Evolutionary conservation across 2,113 vertebrate species (phyloP).

Genomic region (Hippocampus barbouri): DNA sequence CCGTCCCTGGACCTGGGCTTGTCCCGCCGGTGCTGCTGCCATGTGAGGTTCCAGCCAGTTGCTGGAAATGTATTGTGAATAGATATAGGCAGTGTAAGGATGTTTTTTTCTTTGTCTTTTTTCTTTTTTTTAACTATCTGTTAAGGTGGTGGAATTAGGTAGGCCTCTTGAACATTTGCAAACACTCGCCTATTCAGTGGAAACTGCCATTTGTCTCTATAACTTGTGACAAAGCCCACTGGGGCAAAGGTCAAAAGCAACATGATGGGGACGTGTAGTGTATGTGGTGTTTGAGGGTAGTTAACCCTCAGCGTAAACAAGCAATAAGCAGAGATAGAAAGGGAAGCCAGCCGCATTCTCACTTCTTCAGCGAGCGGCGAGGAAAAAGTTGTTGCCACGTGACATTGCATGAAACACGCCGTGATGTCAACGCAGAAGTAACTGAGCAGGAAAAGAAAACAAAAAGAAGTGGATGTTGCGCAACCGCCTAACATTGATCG

Average conservation of each 20-base stretch:
- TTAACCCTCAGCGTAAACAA: slow-evolving; percentile 11
- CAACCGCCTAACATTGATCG: slow-evolving; percentile 60
- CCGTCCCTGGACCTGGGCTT: not conserved
- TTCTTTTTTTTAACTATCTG: slow-evolving; percentile 6
- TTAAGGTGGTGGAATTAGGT: slow-evolving; percentile 9
- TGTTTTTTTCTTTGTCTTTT: not conserved
- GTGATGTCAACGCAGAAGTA: slow-evolving; percentile 4
- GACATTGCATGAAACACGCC: not conserved
- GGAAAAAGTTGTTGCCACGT: not conserved
- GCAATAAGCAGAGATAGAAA: not conserved
- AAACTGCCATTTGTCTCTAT: slow-evolving; percentile 37
- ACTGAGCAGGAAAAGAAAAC: not conserved
- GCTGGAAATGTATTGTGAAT: not conserved
- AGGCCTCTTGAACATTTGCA: slow-evolving; percentile 20
- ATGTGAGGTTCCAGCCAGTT: slow-evolving; percentile 10
- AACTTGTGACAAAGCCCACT: slow-evolving; percentile 41
- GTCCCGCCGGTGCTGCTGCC: slow-evolving; percentile 4
- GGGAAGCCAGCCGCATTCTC: not conserved
- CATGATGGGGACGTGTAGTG: slow-evolving; percentile 13
- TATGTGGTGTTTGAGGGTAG: not conserved
- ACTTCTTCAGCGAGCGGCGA: not conserved
- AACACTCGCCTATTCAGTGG: slow-evolving; percentile 21
- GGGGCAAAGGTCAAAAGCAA: slow-evolving; percentile 55
- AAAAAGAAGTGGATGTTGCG: slow-evolving; percentile 31
- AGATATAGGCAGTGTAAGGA: not conserved